Evolutionary conservation across 2,113 vertebrate genomes (phyloP).

Genomic region (Abramis brama): DNA sequence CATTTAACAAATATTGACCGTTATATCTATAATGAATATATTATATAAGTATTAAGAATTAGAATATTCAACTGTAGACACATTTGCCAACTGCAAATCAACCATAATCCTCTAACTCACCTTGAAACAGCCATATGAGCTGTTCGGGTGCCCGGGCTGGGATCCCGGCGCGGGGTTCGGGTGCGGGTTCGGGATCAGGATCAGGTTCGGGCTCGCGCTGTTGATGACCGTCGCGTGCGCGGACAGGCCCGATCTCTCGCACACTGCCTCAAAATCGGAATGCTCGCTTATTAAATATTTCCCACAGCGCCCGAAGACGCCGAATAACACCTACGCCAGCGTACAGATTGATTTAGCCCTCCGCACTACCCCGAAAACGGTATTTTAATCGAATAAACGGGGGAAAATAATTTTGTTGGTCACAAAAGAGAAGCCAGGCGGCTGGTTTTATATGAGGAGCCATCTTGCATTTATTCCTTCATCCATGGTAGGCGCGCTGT

Average conservation of each 20-base stretch:
- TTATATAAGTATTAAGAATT: not conserved
- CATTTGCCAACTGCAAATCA: not conserved
- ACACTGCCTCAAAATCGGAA: conserved; percentile 70
- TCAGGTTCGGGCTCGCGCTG: conserved; percentile 2
- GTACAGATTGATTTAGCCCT: conserved; percentile 67
- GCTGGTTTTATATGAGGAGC: conserved; percentile 98
- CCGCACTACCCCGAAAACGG: conserved; percentile 68
- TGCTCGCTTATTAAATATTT: conserved; percentile 57
- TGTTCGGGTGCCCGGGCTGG: not conserved
- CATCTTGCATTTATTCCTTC: conserved; percentile 99
- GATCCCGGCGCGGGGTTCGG: not conserved
- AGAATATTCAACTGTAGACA: not conserved
- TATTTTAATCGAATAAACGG: conserved; percentile 73
- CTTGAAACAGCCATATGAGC: conserved; percentile 38
- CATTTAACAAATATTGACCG: not conserved
- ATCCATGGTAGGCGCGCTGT: conserved; percentile 83
- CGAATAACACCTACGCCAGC: conserved; percentile 56
- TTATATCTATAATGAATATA: not conserved
- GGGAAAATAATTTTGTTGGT: conserved; percentile 85
- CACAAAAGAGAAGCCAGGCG: conserved; percentile 79
- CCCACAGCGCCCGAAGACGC: conserved; percentile 43
- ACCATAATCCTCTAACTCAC: not conserved
- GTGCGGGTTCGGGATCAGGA: not conserved
- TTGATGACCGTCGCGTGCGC: conserved; percentile 21
- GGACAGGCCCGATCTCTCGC: conserved; percentile 45